Percentiles rank a stretch among this genome's conserved stretches.
phyloP scores from a whole-genome alignment of 1,140 invertebrate species.

The Megalonaias nervosa region DNA sequence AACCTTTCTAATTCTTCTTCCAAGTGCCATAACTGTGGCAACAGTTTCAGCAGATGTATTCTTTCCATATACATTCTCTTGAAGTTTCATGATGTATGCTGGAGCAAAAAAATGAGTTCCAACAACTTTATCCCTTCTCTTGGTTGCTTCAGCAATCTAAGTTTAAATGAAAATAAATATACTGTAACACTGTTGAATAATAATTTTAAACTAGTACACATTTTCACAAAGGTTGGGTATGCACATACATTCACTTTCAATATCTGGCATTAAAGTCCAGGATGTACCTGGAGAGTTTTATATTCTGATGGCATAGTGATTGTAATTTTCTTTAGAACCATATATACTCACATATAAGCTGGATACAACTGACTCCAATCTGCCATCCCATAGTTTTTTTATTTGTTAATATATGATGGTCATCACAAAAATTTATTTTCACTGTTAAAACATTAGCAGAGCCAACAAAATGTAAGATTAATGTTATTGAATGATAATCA shows the following conservation, averaged over 20 bases:
- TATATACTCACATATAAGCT: too few species aligned
- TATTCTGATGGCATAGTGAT: too few species aligned
- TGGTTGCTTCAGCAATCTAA: slow-evolving; percentile 66
- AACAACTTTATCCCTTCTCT: slow-evolving; percentile 58
- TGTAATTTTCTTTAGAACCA: too few species aligned
- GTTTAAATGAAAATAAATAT: slow-evolving; percentile 8
- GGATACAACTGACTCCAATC: too few species aligned
- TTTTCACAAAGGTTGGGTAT: not conserved
- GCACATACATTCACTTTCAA: not conserved
- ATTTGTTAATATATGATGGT: too few species aligned
- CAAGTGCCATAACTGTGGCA: slow-evolving; percentile 68
- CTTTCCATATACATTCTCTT: slow-evolving; percentile 67
- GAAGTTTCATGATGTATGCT: slow-evolving; percentile 65
- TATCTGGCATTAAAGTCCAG: too few species aligned
- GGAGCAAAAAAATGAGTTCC: slow-evolving; percentile 71
- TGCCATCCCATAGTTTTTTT: too few species aligned
- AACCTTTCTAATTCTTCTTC: slow-evolving; percentile 67
- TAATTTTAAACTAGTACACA: not conserved
- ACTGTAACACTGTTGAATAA: not conserved
- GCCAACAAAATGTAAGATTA: too few species aligned
- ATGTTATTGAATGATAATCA: too few species aligned
- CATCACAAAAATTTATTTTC: too few species aligned
- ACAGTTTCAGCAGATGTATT: slow-evolving; percentile 65
- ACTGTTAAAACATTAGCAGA: too few species aligned
- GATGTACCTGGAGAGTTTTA: too few species aligned